Conservation (phyloP, 2,888 invertebrate species). For the Lepidochrysops patricia region DNA sequence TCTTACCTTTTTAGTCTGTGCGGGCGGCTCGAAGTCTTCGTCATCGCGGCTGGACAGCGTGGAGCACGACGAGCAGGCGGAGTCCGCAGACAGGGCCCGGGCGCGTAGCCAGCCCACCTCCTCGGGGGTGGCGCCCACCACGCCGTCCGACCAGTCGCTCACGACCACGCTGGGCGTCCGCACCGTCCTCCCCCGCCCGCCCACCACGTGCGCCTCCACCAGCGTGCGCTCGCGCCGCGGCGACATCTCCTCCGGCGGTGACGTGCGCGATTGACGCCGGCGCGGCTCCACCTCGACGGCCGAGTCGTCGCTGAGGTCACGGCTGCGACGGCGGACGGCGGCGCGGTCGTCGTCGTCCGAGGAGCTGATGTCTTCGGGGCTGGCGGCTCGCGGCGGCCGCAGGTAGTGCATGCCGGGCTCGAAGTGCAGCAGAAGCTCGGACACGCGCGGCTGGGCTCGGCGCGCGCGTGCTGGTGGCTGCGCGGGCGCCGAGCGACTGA, state of each 20-base stretch:
- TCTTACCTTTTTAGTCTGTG: conserved; percentile 69
- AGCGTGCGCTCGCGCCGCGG: conserved; percentile 58
- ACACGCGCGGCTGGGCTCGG: conserved; percentile 59
- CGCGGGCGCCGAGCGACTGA: conserved; percentile 58
- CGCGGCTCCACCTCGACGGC: conserved; percentile 72
- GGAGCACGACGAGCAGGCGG: conserved; percentile 84
- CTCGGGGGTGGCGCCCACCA: conserved; percentile 61
- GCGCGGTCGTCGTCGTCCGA: conserved; percentile 68
- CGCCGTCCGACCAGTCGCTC: conserved; percentile 87
- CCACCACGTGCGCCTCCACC: conserved; percentile 74
- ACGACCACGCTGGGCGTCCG: conserved; percentile 90
- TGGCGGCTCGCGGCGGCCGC: conserved; percentile 55
- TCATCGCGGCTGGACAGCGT: conserved; percentile 84
- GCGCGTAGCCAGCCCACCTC: conserved; percentile 63
- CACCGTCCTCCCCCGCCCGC: conserved; percentile 76
- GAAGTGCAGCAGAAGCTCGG: conserved; percentile 58
- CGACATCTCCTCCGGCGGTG: conserved; percentile 53
- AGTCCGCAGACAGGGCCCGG: conserved; percentile 76
- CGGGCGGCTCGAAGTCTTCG: conserved; percentile 67
- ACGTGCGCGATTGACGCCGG: conserved; percentile 57
- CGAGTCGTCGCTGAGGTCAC: conserved; percentile 71
- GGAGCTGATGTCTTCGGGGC: conserved; percentile 63
- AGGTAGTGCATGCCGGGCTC: conserved; percentile 68
- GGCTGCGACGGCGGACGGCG: conserved; percentile 59
- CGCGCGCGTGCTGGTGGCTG: conserved; percentile 53